A percentile compares a stretch with the other conserved stretches of the same genome.
Evolutionary conservation across 2,797 vertebrate species (phyloP).

Genomic region (Eulemur mongoz): DNA sequence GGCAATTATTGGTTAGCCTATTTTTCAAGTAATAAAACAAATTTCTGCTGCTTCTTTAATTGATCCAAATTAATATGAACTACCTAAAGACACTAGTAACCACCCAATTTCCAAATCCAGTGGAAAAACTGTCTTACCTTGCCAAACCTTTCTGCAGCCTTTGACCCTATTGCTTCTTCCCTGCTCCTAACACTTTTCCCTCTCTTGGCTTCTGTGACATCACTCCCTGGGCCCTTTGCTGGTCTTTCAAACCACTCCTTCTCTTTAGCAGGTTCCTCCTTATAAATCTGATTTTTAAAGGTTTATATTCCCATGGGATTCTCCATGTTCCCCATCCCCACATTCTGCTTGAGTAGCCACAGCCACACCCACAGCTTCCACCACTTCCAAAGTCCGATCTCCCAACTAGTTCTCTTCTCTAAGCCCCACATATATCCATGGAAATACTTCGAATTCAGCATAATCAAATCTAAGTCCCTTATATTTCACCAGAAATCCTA

Average conservation of each 20-base stretch:
- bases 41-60: neutral
- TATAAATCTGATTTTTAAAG: neutral
- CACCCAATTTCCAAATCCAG: neutral
- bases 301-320: neutral
- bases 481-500: neutral
- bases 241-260: neutral
- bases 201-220: neutral
- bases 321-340: no score
- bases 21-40: constrained; percentile 26
- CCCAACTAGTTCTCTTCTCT: neutral
- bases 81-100: neutral
- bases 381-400: neutral
- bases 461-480: neutral
- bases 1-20: neutral
- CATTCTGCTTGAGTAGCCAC: neutral
- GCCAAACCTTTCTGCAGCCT: neutral
- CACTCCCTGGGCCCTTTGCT: neutral
- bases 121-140: neutral
- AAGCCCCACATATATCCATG: neutral
- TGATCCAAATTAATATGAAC: neutral
- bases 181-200: neutral
- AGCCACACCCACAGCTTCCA: neutral
- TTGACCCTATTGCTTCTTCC: neutral
- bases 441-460: neutral
- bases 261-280: neutral